Conservation (phyloP, 2,888 invertebrate genomes). For the Drosophila emarginata region DNA sequence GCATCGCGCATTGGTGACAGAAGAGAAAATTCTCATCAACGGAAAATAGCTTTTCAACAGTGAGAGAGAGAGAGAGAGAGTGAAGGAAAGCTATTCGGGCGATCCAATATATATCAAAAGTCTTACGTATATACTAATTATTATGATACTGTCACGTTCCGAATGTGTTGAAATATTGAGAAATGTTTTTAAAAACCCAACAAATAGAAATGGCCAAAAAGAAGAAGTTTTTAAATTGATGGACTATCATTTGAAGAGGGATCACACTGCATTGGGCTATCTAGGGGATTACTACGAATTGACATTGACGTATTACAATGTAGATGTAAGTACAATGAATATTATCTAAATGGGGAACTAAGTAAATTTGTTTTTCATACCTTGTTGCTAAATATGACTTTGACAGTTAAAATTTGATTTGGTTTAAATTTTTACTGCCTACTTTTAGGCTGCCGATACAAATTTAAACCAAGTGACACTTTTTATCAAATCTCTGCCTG, state of each 20-base stretch:
- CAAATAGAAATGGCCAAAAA: constrained; percentile 7
- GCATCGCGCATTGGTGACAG: constrained; percentile 40
- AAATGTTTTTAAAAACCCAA: constrained; percentile 26
- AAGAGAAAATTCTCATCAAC: constrained; percentile 24
- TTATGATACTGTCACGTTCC: constrained; percentile 50
- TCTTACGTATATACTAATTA: constrained; percentile 46
- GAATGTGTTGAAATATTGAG: constrained; percentile 66
- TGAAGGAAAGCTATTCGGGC: neutral
- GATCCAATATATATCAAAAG: constrained; percentile 21
- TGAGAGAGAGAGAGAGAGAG: constrained; percentile 12
- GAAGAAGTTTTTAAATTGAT: constrained; percentile 28
- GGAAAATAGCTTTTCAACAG: constrained; percentile 20
- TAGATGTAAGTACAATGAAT: constrained; percentile 52
- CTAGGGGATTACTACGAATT: constrained; percentile 78
- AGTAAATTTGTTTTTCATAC: neutral
- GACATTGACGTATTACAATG: constrained; percentile 45
- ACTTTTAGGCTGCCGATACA: constrained; percentile 51
- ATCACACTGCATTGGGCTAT: constrained; percentile 63
- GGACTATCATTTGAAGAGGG: constrained; percentile 44
- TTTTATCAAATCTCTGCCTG: constrained; percentile 73
- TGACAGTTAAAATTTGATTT: neutral
- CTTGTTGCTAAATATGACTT: neutral
- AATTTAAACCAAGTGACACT: constrained; percentile 29
- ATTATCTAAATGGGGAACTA: neutral
- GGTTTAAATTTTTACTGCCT: constrained; percentile 32